Conservation (phyloP, 2,113 vertebrate genomes). For the Aleadryas rufinucha region DNA sequence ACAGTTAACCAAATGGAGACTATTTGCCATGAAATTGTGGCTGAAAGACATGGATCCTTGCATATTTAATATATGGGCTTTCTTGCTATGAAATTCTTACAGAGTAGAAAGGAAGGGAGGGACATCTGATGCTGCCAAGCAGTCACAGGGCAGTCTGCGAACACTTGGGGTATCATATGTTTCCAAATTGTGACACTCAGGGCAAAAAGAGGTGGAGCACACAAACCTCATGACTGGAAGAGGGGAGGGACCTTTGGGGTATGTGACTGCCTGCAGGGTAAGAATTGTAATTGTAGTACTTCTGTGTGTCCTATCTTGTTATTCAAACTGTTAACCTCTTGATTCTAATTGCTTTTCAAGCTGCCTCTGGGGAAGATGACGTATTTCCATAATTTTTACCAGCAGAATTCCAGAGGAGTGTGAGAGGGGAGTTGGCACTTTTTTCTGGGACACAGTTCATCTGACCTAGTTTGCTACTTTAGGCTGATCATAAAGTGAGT, state of each 20-base stretch:
- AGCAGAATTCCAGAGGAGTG: neutral
- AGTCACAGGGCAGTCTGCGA: neutral
- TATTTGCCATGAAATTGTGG: neutral
- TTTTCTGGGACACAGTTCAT: neutral
- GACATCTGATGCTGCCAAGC: rapidly evolving
- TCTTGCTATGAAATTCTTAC: neutral
- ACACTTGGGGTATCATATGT: neutral
- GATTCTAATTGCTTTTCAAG: neutral
- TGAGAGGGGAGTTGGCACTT: neutral
- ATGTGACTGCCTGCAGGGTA: neutral
- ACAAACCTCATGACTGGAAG: neutral
- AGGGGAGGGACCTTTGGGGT: neutral
- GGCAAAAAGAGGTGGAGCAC: neutral
- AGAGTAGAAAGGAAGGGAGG: neutral
- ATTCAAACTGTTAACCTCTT: neutral
- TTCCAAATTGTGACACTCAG: neutral
- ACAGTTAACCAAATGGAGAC: neutral
- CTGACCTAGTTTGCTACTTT: neutral
- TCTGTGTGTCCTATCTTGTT: neutral
- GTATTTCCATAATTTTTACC: neutral
- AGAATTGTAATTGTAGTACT: neutral
- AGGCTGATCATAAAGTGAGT: neutral
- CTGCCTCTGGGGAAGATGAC: neutral
- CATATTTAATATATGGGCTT: neutral
- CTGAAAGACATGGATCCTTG: neutral